Conservation (phyloP, 2,113 vertebrate genomes). For the Hippocampus zosterae region DNA sequence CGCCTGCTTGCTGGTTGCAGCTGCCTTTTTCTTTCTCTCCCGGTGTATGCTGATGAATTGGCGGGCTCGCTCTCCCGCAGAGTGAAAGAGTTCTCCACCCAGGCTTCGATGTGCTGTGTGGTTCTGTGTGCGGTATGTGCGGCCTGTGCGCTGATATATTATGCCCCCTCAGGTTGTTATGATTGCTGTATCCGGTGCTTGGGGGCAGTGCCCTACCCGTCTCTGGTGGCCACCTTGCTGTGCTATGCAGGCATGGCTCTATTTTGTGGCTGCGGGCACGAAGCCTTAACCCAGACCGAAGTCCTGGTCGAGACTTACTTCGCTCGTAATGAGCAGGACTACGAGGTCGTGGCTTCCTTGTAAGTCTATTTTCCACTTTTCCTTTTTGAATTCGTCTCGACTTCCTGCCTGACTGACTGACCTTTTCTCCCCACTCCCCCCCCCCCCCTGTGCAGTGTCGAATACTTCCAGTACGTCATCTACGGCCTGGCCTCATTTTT, state of each 20-base stretch:
- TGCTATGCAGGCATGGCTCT: conserved; percentile 91
- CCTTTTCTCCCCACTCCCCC: conserved; percentile 21
- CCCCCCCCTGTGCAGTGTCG: conserved; percentile 74
- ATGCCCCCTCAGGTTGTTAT: conserved; percentile 86
- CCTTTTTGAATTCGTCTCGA: neutral
- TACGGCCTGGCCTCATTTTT: conserved; percentile 97
- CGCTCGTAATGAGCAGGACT: conserved; percentile 90
- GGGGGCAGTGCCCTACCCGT: conserved; percentile 91
- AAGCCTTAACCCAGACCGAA: conserved; percentile 89
- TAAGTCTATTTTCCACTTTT: conserved; percentile 73
- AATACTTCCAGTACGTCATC: conserved; percentile 96
- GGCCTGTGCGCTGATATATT: conserved; percentile 75
- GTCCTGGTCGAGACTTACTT: conserved; percentile 92
- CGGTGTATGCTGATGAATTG: conserved; percentile 56
- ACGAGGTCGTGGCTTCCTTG: conserved; percentile 85
- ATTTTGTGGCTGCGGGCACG: conserved; percentile 95
- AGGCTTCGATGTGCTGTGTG: conserved; percentile 72
- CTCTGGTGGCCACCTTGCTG: conserved; percentile 91
- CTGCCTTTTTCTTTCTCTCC: conserved; percentile 41
- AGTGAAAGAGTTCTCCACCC: conserved; percentile 28
- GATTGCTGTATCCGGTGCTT: conserved; percentile 96
- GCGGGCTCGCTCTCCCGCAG: conserved; percentile 29
- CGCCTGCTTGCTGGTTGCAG: conserved; percentile 45
- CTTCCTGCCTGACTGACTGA: conserved; percentile 21
- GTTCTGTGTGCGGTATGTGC: conserved; percentile 75